Evolutionary conservation across 2,888 invertebrate genomes (phyloP).

Genomic region (Atrina japonica): DNA sequence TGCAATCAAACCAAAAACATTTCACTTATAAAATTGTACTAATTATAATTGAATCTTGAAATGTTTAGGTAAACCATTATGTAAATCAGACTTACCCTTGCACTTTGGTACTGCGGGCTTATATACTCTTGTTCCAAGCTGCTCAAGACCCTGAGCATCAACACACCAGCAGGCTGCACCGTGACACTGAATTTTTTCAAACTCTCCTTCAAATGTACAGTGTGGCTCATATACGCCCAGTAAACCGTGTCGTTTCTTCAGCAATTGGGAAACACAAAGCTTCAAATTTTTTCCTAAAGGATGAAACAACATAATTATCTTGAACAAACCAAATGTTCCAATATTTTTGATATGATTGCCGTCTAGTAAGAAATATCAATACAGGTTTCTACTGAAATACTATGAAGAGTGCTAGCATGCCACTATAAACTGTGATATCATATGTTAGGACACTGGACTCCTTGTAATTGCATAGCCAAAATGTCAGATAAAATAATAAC

Average conservation of each 20-base stretch:
- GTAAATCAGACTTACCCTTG: constrained; percentile 48
- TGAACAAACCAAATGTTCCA: background rate
- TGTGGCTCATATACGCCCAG: constrained; percentile 60
- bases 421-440: no score
- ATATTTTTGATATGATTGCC: no score
- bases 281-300: constrained; percentile 64
- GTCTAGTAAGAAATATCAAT: background rate
- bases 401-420: background rate
- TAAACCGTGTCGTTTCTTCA: constrained; percentile 55
- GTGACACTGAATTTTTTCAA: constrained; percentile 66
- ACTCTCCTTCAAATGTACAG: constrained; percentile 68
- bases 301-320: background rate
- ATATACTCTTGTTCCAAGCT: constrained; percentile 48
- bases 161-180: constrained; percentile 71
- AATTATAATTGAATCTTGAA: no score
- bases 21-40: no score
- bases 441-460: no score
- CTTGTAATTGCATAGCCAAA: no score
- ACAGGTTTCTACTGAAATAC: background rate
- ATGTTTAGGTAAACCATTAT: no score
- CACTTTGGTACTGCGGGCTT: constrained; percentile 55
- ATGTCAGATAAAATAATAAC: no score
- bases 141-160: constrained; percentile 56
- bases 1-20: no score
- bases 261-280: constrained; percentile 64